Base-by-base conservation (phyloP, 2,113 vertebrate species). In the Edolisoma coerulescens region DNA sequence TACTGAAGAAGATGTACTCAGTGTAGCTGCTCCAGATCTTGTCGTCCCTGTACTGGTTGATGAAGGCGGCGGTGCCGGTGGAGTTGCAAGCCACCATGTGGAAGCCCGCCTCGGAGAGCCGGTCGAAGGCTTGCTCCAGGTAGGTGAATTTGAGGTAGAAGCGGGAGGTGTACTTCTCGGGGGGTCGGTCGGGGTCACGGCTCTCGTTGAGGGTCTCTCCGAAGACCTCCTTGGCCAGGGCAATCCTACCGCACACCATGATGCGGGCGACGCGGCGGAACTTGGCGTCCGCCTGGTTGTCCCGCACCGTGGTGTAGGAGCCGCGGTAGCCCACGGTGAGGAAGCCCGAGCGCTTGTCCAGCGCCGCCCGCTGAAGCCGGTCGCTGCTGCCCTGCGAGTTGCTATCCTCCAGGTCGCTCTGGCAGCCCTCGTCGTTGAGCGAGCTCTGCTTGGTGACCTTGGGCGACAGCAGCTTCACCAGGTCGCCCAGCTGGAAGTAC, bases 21-120 rank as follows among this genome's bases (percentile, higher is more conserved):
- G 98, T 99, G 89, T 99, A 99, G 97, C 98, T 99, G 98, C 98
- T 99, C 98, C 99, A 99, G 94, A 98, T 98, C 97, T 98, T 99
- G 97, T 99, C 99, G 14, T 99, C 98, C 91, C 98, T 96, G 94
- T 99, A 99, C 97, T 99, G 98, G 97, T 98, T 98, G 93, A 98
- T 97, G 90, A 98, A 98, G 61, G 98, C 98, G 59, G 98, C 98
- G 90, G 99, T 99, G 93, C 99, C 99, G 2, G 99, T 99, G 71
- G 99, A 99, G 88, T 99, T 99, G 96, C 99, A 99, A 70, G 98
- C 99, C 98, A 99, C 99, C 99, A 99, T 99, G 96, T 99, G 99
- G 96, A 99, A 99, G 91, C 99, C 99, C 97, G 93, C 98, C 95
- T 99, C 98, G 9, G 98, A 98, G 16, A 99, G 98, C 74, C 98